Conservation (phyloP, 2,888 invertebrate species). For the Pandemis cinnamomeana region DNA sequence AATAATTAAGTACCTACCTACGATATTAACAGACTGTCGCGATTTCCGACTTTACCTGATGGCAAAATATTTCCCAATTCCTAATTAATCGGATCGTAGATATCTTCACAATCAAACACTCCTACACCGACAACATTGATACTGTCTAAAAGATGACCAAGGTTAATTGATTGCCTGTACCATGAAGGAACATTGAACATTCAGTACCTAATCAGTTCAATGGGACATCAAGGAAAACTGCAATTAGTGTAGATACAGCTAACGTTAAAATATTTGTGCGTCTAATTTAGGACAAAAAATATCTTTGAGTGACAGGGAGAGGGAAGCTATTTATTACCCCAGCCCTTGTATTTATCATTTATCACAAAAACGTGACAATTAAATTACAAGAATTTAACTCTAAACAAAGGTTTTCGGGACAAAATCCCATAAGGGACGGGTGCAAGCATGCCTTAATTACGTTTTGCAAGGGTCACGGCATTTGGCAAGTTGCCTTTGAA, state of each 20-base stretch:
- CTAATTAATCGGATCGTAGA: too few relatives aligned
- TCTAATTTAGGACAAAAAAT: conserved; percentile 12
- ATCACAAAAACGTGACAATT: conserved; percentile 46
- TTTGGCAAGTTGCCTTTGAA: conserved; percentile 56
- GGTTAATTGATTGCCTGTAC: neutral
- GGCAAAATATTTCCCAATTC: too few relatives aligned
- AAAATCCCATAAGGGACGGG: conserved; percentile 70
- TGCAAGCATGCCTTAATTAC: conserved; percentile 82
- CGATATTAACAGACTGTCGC: too few relatives aligned
- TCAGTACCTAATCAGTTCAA: neutral
- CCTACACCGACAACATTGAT: too few relatives aligned
- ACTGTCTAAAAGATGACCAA: neutral
- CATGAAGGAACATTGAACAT: neutral
- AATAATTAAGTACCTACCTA: too few relatives aligned
- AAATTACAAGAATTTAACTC: conserved; percentile 71
- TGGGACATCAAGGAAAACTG: conserved; percentile 1
- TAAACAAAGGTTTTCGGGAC: conserved; percentile 70
- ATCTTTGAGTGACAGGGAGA: conserved; percentile 10
- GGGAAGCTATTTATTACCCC: conserved; percentile 41
- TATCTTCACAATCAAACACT: too few relatives aligned
- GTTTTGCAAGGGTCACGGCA: conserved; percentile 69
- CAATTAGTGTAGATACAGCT: neutral
- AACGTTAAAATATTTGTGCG: neutral
- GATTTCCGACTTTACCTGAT: too few relatives aligned
- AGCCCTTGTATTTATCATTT: conserved; percentile 18